Percentiles rank a stretch among this genome's conserved stretches.
Evolutionary conservation across 1,140 invertebrate genomes (phyloP).

Genomic region (Drosophila rufa): DNA sequence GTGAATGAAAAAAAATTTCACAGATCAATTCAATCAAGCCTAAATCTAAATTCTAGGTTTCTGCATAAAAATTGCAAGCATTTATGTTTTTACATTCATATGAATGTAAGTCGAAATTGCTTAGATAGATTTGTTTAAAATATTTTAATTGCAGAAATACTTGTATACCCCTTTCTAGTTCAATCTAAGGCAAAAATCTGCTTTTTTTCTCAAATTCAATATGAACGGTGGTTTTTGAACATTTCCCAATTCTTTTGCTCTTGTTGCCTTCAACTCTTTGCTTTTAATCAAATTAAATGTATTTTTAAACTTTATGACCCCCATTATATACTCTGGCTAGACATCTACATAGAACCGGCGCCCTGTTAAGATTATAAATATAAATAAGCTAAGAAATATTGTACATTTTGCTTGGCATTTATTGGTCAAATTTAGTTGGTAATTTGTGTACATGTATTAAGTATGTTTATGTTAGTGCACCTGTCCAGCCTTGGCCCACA

Average conservation of each 20-base stretch:
- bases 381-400: conserved; percentile 46
- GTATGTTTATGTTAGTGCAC: conserved; percentile 27
- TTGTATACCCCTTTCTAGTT: no score
- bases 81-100: no score
- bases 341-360: conserved; percentile 15
- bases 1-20: neutral
- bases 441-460: conserved; percentile 66
- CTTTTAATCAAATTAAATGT: conserved; percentile 59
- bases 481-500: conserved; percentile 8
- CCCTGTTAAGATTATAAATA: conserved; percentile 62
- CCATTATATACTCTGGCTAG: conserved; percentile 15
- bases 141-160: neutral
- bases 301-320: conserved; percentile 70
- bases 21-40: neutral
- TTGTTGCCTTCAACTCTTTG: conserved; percentile 10
- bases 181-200: neutral
- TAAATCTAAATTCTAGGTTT: no score
- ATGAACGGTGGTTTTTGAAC: neutral
- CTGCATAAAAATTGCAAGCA: no score
- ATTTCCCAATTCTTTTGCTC: neutral
- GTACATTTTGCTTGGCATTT: conserved; percentile 57
- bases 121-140: neutral
- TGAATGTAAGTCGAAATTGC: neutral
- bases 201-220: neutral
- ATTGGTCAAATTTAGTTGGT: conserved; percentile 41